Conservation (phyloP, 2,888 invertebrate genomes). For the Troides aeacus region DNA sequence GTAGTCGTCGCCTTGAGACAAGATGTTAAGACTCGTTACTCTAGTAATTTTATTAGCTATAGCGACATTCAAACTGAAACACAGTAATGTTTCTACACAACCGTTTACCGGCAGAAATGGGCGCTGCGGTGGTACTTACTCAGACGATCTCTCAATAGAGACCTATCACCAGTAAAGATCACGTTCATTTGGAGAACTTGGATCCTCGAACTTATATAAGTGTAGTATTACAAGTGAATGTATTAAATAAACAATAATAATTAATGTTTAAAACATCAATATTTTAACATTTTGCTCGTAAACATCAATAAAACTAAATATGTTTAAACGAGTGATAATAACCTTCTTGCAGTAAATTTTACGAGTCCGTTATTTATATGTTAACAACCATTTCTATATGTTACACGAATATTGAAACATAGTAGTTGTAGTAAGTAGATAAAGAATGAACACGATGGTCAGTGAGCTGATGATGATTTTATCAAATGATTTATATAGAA, state of each 20-base stretch:
- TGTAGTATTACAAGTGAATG: background rate
- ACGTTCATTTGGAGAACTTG: too few species aligned
- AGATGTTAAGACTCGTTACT: too few species aligned
- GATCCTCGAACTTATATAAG: background rate
- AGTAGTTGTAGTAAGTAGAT: background rate
- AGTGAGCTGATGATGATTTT: background rate
- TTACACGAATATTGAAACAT: background rate
- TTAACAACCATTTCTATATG: background rate
- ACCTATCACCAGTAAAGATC: too few species aligned
- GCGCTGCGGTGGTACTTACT: too few species aligned
- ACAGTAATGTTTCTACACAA: too few species aligned
- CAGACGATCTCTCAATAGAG: too few species aligned
- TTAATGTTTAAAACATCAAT: background rate
- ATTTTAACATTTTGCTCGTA: background rate
- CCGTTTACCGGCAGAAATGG: too few species aligned
- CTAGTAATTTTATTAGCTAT: too few species aligned
- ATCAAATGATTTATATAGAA: background rate
- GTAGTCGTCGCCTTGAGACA: too few species aligned
- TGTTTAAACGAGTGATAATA: background rate
- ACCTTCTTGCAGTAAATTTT: background rate
- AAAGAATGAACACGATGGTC: background rate
- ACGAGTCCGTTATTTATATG: background rate
- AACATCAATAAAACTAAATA: background rate
- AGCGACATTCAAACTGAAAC: too few species aligned
- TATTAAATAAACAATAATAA: background rate